Conservation (phyloP, 92 coral and sea anemone genomes). For the Umimayanthus chanpuru region DNA sequence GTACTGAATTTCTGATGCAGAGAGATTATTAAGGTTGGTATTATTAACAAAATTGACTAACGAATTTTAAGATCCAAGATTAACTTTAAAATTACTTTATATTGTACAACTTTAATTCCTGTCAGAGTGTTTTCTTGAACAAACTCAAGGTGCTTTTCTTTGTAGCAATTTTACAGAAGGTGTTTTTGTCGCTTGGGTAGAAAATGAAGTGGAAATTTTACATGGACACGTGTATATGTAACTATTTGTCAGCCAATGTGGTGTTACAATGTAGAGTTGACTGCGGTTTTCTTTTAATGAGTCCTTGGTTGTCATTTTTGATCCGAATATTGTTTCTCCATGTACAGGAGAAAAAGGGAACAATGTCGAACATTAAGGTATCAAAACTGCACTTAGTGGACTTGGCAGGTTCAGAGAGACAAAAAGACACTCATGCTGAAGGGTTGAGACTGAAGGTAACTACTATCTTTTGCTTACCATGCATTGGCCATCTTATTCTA, state of each 20-base stretch:
- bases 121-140: no score
- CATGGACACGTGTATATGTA: background rate
- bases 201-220: background rate
- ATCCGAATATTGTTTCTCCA: background rate
- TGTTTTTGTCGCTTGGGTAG: no score
- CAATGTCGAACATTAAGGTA: conserved; percentile 94
- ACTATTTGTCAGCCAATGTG: background rate
- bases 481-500: no score
- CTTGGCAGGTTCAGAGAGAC: conserved; percentile 98
- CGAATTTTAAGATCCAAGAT: no score
- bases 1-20: no score
- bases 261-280: no score
- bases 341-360: conserved; percentile 84
- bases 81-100: background rate
- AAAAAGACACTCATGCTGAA: conserved; percentile 94
- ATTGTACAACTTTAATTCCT: no score
- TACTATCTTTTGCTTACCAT: no score
- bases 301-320: background rate
- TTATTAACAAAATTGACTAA: no score
- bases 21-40: no score
- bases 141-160: no score
- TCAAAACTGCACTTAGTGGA: conserved; percentile 94
- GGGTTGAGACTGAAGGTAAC: conserved; percentile 92
- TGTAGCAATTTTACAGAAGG: no score
- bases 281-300: background rate